Evolutionary conservation across 2,113 vertebrate genomes (phyloP).

Genomic region (Uria lomvia): DNA sequence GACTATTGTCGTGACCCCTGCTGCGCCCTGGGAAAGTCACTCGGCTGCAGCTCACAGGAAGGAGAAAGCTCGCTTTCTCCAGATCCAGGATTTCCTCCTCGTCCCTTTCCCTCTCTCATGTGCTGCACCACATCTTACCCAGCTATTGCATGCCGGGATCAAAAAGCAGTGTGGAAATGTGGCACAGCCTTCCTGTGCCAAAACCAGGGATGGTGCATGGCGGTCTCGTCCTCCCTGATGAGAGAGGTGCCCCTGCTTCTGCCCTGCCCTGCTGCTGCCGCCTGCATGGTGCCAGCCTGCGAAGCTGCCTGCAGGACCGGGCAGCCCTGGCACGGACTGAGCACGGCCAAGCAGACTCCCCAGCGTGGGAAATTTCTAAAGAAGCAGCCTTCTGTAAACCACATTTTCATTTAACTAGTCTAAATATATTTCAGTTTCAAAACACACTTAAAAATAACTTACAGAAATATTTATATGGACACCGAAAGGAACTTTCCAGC

Average conservation of each 20-base stretch:
- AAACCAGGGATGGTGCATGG: rapidly evolving
- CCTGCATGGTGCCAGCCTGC: rapidly evolving
- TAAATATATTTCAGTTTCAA: slow-evolving; percentile 69
- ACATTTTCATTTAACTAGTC: slow-evolving; percentile 54
- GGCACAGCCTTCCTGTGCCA: neutral
- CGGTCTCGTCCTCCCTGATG: neutral
- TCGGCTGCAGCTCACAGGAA: neutral
- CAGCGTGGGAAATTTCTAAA: slow-evolving; percentile 64
- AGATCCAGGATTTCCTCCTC: neutral
- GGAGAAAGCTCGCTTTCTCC: neutral
- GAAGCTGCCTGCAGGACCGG: neutral
- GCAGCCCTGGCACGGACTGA: neutral
- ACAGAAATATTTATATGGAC: slow-evolving; percentile 62
- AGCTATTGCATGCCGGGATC: neutral
- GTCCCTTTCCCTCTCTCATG: neutral
- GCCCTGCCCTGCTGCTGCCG: neutral
- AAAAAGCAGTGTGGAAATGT: neutral
- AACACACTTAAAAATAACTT: slow-evolving; percentile 68
- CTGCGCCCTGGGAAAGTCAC: slow-evolving; percentile 6
- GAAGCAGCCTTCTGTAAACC: slow-evolving; percentile 37
- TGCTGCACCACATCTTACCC: neutral
- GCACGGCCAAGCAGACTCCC: neutral
- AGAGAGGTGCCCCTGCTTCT: neutral
- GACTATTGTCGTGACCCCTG: neutral
- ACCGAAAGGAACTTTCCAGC: slow-evolving; percentile 35